Base-by-base conservation (phyloP, 2,888 invertebrate species). In the Marronus borbonicus region DNA sequence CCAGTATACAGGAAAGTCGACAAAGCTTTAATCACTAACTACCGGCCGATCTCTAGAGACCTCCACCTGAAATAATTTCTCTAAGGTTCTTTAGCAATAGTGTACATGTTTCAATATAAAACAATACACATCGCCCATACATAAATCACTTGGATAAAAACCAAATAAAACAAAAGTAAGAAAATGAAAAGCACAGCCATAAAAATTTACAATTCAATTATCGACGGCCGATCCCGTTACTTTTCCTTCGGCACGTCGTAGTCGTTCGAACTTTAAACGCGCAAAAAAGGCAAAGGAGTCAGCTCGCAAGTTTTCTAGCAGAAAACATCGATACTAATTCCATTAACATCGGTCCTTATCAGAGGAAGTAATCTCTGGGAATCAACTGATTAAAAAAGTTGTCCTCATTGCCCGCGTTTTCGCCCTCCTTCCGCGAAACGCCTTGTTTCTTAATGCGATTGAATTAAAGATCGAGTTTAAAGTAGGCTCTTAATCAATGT, bases 381-480 rank as follows among this genome's bases (percentile, higher is more conserved):
- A 88, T 88, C 87, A 85, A 84, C 86, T 87, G 88, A 88, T 88
- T 88, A 87, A 87, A 88, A 88, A 88, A 88, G 88, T 88, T 88
- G 87, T 87, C 86, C 84, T 84, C 83, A 82, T 84, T 82, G 84
- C 84, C 83, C 85, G 80, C 81, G 81, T 83, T 17, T 17, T 24
- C 12, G 8, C 44, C 68, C 14, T 10, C 36, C 60, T 83, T 81
- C 81, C 84, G 82, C 82, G 82, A 83, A 84, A 86, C 84, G 84
- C 83, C 85, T 86, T 86, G 86, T 83, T 84, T 82, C 85, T 86
- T 87, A 87, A 88, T 86, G 86, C 86, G 87, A 88, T 88, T 88
- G 88, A 88, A 88, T 88, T 88, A 88, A 88, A 88, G 88, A 88
- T 88, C 86, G 86, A 86, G 85, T 86, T 86, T 85, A 83, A 86